phyloP scores from a whole-genome alignment of 2,113 vertebrate species.

The Gasterosteus aculeatus region DNA sequence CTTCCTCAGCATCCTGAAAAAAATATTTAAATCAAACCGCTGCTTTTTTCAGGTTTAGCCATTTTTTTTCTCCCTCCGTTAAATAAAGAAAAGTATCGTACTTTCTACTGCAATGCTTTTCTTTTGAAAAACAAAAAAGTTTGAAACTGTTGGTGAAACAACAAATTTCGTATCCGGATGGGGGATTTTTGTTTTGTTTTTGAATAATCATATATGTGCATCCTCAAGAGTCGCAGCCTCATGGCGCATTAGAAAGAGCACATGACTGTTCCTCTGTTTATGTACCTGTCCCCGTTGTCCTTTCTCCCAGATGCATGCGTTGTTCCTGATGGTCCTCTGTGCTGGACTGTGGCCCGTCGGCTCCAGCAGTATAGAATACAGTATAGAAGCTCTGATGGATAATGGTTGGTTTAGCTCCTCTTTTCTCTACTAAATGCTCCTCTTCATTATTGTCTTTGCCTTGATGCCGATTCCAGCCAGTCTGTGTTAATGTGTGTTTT shows the following conservation, averaged over 20 bases:
- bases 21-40: background rate
- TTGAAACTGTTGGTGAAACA: background rate
- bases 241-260: background rate
- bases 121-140: background rate
- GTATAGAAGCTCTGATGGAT: conserved; percentile 55
- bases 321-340: conserved; percentile 53
- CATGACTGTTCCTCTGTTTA: background rate
- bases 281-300: background rate
- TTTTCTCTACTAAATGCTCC: background rate
- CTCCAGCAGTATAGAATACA: background rate
- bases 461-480: background rate
- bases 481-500: conserved; percentile 8
- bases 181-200: background rate
- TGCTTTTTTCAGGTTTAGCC: background rate
- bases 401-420: conserved; percentile 69
- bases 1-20: background rate
- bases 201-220: background rate
- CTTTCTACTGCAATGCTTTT: background rate
- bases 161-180: background rate
- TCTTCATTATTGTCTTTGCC: background rate
- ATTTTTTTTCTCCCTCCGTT: background rate
- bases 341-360: conserved; percentile 19
- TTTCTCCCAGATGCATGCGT: conserved; percentile 68
- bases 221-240: no score
- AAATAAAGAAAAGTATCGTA: background rate